Conservation (phyloP, 2,797 vertebrate species). For the Malurus leucopterus region DNA sequence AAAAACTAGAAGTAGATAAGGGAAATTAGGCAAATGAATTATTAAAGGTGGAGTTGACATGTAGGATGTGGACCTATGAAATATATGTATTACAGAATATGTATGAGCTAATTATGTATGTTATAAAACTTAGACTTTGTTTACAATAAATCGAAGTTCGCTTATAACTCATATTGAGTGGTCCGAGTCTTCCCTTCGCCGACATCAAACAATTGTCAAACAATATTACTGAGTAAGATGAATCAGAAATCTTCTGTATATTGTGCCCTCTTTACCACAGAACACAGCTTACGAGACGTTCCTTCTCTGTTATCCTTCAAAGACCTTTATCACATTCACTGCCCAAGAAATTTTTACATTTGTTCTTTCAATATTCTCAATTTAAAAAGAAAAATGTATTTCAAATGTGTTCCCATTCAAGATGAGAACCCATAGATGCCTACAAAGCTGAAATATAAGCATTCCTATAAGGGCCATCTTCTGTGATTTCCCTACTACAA, state of each 20-base stretch:
- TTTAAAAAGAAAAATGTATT: neutral
- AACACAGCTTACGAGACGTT: neutral
- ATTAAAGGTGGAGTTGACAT: no score
- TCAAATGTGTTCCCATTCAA: neutral
- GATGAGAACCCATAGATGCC: neutral
- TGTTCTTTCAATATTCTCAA: neutral
- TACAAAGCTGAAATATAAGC: neutral
- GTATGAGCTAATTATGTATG: no score
- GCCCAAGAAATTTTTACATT: neutral
- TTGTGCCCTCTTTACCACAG: neutral
- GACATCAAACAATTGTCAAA: neutral
- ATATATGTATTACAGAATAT: no score
- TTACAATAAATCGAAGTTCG: no score
- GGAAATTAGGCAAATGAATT: no score
- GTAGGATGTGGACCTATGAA: no score
- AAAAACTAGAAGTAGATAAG: no score
- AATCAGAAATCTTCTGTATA: neutral
- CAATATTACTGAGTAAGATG: neutral
- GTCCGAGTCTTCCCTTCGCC: no score
- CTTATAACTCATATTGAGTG: no score
- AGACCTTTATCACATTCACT: neutral
- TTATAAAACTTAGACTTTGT: no score
- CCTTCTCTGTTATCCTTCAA: neutral
- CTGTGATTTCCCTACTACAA: neutral
- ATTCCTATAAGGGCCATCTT: neutral